Base-by-base conservation (phyloP, 2,113 vertebrate genomes). In the Passer montanus region DNA sequence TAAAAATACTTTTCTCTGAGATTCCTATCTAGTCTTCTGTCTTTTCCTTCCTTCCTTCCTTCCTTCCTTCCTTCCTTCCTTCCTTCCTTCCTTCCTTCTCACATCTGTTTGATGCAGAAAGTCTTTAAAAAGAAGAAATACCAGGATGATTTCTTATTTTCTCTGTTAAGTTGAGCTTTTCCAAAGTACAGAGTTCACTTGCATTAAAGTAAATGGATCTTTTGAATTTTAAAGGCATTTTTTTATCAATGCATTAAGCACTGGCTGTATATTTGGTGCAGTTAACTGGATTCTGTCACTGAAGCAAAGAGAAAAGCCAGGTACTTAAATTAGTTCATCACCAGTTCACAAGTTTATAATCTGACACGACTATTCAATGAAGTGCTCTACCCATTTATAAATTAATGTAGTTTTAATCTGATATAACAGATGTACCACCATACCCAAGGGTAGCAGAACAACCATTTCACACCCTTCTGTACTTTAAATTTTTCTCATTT, bases 261-360 rank as follows among this genome's bases (percentile, higher is more conserved):
- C 8, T 33, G 30, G 3, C 22, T 75, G 20, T 52, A 4, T 82
- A 53, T 79, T 88, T 86, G 35, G 23, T 76, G 8, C 7, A 89
- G 18, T 76, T 90, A 88, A 22, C 46, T 78, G 27, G 17, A 53
- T 82, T 94, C 59, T 87, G n/a, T 44, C 74, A 78, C 14, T 75
- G 78, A 87, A 84, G 15, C 6, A 90, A 81, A 73, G 15, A 72
- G 56, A 85, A 90, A 92, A 66, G 2, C 1, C 2, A 3, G 82
- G 24, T 55, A 28, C 30, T 55, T 46, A 55, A 86, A 68, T 75
- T 72, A 64, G 6, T 76, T 92, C 21, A 74, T 49, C 22, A 28
- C 3, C 33, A 47, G 37, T 69, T 87, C 17, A 14, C 30, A 56
- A 41, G 13, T 80, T 73, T 35, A 27, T 76, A 66, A 83, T 56